Evolutionary conservation across 2,797 vertebrate genomes (phyloP), one percentile per base, ranked within the genome.

Genomic region (Megaceryle alcyon): DNA sequence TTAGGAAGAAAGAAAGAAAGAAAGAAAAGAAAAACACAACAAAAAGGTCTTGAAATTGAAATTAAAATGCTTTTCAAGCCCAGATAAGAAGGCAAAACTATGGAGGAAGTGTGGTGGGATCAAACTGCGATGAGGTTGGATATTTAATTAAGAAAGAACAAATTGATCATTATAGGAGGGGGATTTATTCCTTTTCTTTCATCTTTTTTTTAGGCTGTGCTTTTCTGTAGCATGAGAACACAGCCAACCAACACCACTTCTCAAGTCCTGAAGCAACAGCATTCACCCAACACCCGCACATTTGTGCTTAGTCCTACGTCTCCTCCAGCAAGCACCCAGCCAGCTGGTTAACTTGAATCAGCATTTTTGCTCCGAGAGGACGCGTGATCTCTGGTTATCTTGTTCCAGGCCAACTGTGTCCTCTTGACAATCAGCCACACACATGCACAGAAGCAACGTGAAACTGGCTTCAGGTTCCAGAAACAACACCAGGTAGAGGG

Each of bases 401-500:
- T 29, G 14, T n/a, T 28, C 77, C 80, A 88, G 90, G 46, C 63
- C 60, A 79, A 48, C 69, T 73, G 71, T 5, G 19, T 60, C 93
- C 89, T 82, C 76, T 41, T 9, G 51, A 46, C 84, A 68, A 80
- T 72, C 87, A 90, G 70, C 84, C 89, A 57, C 92, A 86, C 43
- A 80, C 92, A 66, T 4, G 39, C 86, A 85, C 81, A 96, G 92
- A 60, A 87, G 93, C 92, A 56, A 82, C 18, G 1, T 35, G 92
- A 86, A 82, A 68, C 1, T 2, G 66, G 89, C 63, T 88, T 90
- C 75, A 21, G 64, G 83, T 96, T 97, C 92, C 95, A 96, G 95
- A 94, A 96, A 90, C 85, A 96, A 93, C 94, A 96, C 29, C 94
- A 95, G 92, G 94, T 88, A 97, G 89, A 90, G 76, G 92, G 70